These are phyloP conservation scores for Eupithecia centaureata DNA, from an alignment of 2,888 invertebrate genomes.

Conservation along the genomic window DNA sequence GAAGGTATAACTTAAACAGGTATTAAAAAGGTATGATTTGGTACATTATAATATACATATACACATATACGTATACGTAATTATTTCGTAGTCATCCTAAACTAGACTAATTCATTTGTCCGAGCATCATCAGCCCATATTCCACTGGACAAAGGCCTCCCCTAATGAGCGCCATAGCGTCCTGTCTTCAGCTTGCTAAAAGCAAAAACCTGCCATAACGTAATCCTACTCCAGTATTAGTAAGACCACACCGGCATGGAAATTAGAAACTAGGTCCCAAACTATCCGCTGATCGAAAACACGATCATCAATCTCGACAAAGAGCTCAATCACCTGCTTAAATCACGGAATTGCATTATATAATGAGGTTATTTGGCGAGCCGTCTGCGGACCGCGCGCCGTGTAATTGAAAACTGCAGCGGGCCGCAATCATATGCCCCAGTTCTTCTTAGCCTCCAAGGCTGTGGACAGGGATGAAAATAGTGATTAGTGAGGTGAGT, in stretches of 20 bases:
- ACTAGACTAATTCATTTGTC: no score
- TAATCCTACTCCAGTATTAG: not conserved
- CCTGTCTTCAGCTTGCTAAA: no score
- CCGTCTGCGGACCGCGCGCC: constrained; percentile 8
- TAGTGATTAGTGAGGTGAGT: not conserved
- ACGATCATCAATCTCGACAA: constrained; percentile 5
- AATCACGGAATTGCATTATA: constrained; percentile 23
- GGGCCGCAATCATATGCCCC: constrained; percentile 35
- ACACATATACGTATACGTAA: no score
- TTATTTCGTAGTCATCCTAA: no score
- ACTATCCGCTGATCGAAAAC: not conserved
- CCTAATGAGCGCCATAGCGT: no score
- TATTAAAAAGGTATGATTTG: no score
- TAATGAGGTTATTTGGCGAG: constrained; percentile 28
- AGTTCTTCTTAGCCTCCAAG: constrained; percentile 22
- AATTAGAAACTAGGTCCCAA: not conserved
- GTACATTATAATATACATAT: no score
- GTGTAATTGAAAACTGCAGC: constrained; percentile 38
- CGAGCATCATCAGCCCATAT: no score
- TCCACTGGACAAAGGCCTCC: no score
- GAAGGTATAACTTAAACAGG: no score
- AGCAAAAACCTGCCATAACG: not conserved
- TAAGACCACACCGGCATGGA: not conserved
- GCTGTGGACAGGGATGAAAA: constrained; percentile 8
- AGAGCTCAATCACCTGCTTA: constrained; percentile 25